phyloP scores from a whole-genome alignment of 2,888 invertebrate genomes.

The Drosophila putrida region DNA sequence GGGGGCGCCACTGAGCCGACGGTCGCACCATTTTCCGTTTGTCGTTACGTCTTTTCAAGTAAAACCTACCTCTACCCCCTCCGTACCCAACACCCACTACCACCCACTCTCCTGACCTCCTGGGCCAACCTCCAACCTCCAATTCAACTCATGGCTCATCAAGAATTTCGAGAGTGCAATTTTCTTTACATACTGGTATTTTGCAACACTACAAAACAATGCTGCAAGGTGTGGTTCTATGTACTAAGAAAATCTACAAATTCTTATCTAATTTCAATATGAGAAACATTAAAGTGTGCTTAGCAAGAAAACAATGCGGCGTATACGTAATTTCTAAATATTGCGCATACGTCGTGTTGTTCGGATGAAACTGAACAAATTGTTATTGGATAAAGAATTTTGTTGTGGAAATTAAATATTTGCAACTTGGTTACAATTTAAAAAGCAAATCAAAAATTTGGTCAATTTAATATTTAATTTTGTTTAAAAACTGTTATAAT shows the following conservation, averaged over 20 bases:
- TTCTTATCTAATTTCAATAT: no score
- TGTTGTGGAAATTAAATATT: no score
- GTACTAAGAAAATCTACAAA: no score
- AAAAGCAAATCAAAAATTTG: no score
- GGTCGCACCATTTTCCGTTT: constrained; percentile 11
- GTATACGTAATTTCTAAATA: constrained; percentile 20
- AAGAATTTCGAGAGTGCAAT: constrained; percentile 6
- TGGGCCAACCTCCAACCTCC: background rate
- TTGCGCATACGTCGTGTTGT: constrained; percentile 23
- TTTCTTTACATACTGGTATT: background rate
- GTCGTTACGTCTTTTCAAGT: constrained; percentile 8
- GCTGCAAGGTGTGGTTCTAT: background rate
- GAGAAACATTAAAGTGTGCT: background rate
- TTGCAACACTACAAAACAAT: constrained; percentile 10
- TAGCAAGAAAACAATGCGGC: background rate
- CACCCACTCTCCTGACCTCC: background rate
- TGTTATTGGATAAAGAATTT: no score
- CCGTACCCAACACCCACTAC: background rate
- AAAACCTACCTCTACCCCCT: background rate
- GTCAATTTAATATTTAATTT: no score
- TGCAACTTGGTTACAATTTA: no score
- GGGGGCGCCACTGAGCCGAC: constrained; percentile 48
- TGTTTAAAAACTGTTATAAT: no score
- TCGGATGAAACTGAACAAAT: background rate
- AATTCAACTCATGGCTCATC: constrained; percentile 1